Evolutionary conservation across 2,888 invertebrate species (phyloP), one percentile per base, ranked within the genome.

Genomic region (Brachynemurus nebulosus): DNA sequence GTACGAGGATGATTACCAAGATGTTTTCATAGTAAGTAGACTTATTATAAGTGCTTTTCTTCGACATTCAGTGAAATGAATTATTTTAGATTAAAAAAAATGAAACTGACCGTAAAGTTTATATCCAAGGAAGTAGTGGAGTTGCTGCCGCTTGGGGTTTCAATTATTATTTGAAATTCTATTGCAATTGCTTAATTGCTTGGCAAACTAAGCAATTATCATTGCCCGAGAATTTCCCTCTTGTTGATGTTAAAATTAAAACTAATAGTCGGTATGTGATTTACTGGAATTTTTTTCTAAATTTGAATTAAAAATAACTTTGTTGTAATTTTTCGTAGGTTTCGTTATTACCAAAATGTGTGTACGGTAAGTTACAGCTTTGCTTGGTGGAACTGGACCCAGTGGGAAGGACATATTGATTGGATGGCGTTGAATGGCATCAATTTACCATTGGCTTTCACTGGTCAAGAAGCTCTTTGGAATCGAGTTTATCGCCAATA

Each of bases 361-460:
- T 93, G 93, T 62, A 93, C 93, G 0, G 77, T 62, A 3, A 70
- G 71, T 35, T 85, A 85, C 59, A 79, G 89, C 44, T 90, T 84
- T 52, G 84, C 79, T 0, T 97, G 93, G 93, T 96, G 93, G 92
- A 65, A 74, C 45, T 79, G 80, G 72, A 49, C 60, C 0, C 70
- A 84, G 44, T 97, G 96, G 95, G 75, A 79, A 53, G 64, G 69
- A 11, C 88, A 95, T 59, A 80, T 97, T 21, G 90, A 91, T 61
- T 96, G 96, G 96, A 92, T 96, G 86, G 95, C 88, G 1, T 63
- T 96, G 51, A 90, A 91, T 65, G 93, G 93, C 0, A 86, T 95
- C 51, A 93, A 93, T 61, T 64, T 95, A 45, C 85, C 86, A 0
- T 68, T 96, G 39, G 91, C 91, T 1, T 91, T 91, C 50, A 76